Conservation (phyloP, 2,113 vertebrate species). For the Melanocharis versteri region DNA sequence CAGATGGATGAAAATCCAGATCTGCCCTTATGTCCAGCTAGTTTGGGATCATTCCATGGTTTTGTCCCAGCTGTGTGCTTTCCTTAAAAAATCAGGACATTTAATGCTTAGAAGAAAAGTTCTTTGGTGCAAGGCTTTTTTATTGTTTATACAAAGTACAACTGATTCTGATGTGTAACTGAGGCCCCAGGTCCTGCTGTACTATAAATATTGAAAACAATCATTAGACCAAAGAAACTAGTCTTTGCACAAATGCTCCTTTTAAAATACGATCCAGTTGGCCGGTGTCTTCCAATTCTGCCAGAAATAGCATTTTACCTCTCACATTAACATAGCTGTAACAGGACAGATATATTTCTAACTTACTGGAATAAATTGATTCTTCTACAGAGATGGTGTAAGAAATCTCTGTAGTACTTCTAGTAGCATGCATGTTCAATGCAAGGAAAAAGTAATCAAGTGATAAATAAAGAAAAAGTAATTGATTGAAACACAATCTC, state of each 20-base stretch:
- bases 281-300: background rate
- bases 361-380: background rate
- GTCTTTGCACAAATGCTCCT: background rate
- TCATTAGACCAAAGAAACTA: background rate
- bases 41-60: background rate
- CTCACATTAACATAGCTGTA: background rate
- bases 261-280: background rate
- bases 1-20: background rate
- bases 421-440: background rate
- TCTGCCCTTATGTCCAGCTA: background rate
- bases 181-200: background rate
- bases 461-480: background rate
- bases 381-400: background rate
- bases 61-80: slow-evolving; percentile 18
- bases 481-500: background rate
- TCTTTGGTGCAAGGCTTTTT: background rate
- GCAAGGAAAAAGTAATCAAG: background rate
- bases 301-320: background rate
- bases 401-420: background rate
- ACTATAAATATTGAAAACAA: slow-evolving; percentile 36
- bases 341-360: background rate
- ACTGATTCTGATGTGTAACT: background rate
- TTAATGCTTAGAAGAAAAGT: background rate
- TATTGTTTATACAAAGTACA: slow-evolving; percentile 27
- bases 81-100: background rate